Evolutionary conservation across 1,140 invertebrate genomes (phyloP), one percentile per base, ranked within the genome.

Genomic region (Drosophila ironensis): DNA sequence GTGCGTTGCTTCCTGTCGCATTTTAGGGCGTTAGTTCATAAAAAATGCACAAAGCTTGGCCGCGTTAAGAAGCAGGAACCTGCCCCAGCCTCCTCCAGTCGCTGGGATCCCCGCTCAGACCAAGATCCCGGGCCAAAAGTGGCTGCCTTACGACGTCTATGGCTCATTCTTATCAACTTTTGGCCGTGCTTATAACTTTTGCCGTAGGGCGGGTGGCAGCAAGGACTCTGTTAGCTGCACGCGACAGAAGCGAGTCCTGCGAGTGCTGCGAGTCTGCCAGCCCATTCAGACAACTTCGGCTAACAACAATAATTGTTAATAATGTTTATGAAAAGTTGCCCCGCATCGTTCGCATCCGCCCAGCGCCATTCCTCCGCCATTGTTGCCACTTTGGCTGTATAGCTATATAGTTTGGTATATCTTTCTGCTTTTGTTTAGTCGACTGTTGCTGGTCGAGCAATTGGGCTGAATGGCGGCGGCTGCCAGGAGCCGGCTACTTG

Each of bases 291-390:
- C 69, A 84, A 84, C 78, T 78, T 86, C 70, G 61, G 80, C 78
- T 86, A 84, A 84, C 80, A 84, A 84, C 80, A 84, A 84, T 84
- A 84, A 84, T 84, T 84, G 80, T 80, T 84, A 84, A 84, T 84
- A 84, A 84, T 84, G 78, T 78, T 84, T 84, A 84, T 84, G 78
- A 86, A 84, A 84, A 86, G 78, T 84, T 84, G 54, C 59, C 44
- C 70, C 51, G 42, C 47, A 12, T 50, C 30, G 19, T 28, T 48
- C 52, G 30, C 68, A 56, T 63, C 56, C 54, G 47, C 61, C 28
- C n/a, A 12, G n/a, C 11, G 4, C 11, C 63, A 53, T 41, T 67
- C 45, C 41, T 61, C 40, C 47, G 30, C 24, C 41, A 14, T 57
- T 35, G 41, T 35, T 61, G 78, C 73, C 51, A 72, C 72, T 72